Conservation (phyloP, 1,140 invertebrate genomes). For the Gonatopus flavifemur region DNA sequence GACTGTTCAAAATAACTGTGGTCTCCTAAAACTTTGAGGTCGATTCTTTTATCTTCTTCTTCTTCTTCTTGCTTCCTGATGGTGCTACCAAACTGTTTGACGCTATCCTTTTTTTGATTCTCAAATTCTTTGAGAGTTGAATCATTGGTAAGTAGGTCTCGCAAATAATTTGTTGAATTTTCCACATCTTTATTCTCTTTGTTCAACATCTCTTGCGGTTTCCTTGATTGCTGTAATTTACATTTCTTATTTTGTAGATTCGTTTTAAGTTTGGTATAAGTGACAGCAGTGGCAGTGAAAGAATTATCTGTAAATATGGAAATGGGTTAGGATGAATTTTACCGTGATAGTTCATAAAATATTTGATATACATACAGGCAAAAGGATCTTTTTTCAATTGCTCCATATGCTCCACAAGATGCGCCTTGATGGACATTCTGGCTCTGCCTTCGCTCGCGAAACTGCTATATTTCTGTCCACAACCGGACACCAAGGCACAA, state of each 20-base stretch:
- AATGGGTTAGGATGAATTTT: too few relatives aligned
- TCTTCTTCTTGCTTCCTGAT: constrained; percentile 13
- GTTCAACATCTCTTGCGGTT: constrained; percentile 47
- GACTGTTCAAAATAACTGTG: constrained; percentile 52
- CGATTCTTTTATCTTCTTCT: too few relatives aligned
- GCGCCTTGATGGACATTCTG: constrained; percentile 59
- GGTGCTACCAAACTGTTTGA: constrained; percentile 19
- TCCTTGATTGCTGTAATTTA: constrained; percentile 34
- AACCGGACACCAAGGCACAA: constrained; percentile 58
- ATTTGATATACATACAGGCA: constrained; percentile 32
- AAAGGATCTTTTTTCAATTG: constrained; percentile 49
- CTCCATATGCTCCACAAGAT: constrained; percentile 58
- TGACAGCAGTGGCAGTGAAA: constrained; percentile 40
- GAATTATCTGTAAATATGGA: constrained; percentile 39
- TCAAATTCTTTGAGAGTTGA: constrained; percentile 40
- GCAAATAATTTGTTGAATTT: constrained; percentile 48
- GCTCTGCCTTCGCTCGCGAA: constrained; percentile 65
- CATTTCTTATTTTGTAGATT: constrained; percentile 32
- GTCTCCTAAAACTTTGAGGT: constrained; percentile 43
- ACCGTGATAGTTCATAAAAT: too few relatives aligned
- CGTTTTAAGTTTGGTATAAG: constrained; percentile 37
- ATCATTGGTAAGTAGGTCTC: constrained; percentile 48
- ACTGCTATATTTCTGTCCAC: constrained; percentile 59
- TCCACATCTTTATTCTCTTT: constrained; percentile 52
- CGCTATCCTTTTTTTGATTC: constrained; percentile 29